Evolutionary conservation across 2,888 invertebrate genomes (phyloP), one percentile per base, ranked within the genome.

Genomic region (Apantesis nais): DNA sequence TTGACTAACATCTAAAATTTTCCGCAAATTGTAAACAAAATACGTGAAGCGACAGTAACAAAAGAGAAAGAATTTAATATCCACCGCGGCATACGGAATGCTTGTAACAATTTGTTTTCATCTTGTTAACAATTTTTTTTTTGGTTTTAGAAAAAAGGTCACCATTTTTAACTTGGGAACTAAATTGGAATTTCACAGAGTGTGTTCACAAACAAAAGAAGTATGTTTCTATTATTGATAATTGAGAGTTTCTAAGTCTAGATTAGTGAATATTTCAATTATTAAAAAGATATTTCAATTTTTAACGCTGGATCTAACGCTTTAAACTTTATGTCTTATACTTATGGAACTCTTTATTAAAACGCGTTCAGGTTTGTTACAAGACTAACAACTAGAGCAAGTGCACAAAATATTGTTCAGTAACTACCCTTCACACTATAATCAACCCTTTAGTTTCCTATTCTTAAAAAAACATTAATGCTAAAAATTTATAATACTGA

Each of bases 31-130:
- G 88, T 89, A 89, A 90, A 88, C 88, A 89, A 88, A 92, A 90
- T 86, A 89, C 88, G 85, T 86, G 86, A 84, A 85, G 86, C 86
- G 88, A 88, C 88, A 87, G 85, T 85, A 86, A 90, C 90, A 88
- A 90, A 88, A 89, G 88, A 86, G 89, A 87, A 92, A 92, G 91
- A 93, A 93, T 93, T 93, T 93, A 93, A 93, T 93, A 93, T 93
- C 91, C 90, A 89, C 88, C 85, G 86, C 85, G 89, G 87, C 85
- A 87, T 86, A 89, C 86, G 88, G 89, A 88, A 87, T 87, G 87
- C 87, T 88, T 88, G 89, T 88, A 87, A 87, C 90, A 90, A 92
- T 93, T 93, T 92, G 90, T 93, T 90, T 92, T 89, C 91, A 90
- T 91, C 82, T 82, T 83, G 80, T 84, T 80, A 88, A 89, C 87